Conservation (phyloP, 1,140 invertebrate genomes). For the Trachelipus rathkii region DNA sequence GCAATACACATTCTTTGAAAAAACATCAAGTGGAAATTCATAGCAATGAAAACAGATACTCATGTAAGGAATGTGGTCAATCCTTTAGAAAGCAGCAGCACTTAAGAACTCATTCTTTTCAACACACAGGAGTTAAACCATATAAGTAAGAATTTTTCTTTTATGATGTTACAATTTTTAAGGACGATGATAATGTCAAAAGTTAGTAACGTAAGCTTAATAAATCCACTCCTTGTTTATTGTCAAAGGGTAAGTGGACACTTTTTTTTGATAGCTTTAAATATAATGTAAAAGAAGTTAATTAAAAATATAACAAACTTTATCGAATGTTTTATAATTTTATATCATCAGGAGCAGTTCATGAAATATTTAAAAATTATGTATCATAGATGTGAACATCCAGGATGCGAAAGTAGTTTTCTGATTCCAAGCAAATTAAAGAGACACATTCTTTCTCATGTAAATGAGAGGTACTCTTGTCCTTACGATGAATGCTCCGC, state of each 20-base stretch:
- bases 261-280: too few species aligned
- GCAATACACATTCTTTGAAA: neutral
- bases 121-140: slow-evolving; percentile 31
- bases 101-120: slow-evolving; percentile 32
- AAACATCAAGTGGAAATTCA: neutral
- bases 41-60: slow-evolving; percentile 10
- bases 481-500: slow-evolving; percentile 4
- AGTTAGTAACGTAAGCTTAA: neutral
- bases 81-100: slow-evolving; percentile 40
- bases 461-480: slow-evolving; percentile 24
- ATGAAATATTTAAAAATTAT: neutral
- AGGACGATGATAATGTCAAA: neutral
- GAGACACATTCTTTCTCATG: slow-evolving; percentile 19
- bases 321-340: neutral
- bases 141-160: slow-evolving; percentile 30
- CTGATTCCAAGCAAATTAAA: slow-evolving; percentile 24
- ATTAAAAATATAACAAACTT: too few species aligned
- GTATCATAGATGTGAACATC: slow-evolving; percentile 23
- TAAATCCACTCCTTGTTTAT: neutral
- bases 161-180: neutral
- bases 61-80: slow-evolving; percentile 31
- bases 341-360: neutral
- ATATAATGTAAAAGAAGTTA: too few species aligned
- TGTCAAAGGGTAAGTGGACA: too few species aligned
- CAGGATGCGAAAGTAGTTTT: slow-evolving; percentile 24